Percentiles rank a stretch among this genome's conserved stretches.
Evolutionary conservation across 2,113 vertebrate genomes (phyloP).

Genomic region (Cryptomyrus ogoouensis): DNA sequence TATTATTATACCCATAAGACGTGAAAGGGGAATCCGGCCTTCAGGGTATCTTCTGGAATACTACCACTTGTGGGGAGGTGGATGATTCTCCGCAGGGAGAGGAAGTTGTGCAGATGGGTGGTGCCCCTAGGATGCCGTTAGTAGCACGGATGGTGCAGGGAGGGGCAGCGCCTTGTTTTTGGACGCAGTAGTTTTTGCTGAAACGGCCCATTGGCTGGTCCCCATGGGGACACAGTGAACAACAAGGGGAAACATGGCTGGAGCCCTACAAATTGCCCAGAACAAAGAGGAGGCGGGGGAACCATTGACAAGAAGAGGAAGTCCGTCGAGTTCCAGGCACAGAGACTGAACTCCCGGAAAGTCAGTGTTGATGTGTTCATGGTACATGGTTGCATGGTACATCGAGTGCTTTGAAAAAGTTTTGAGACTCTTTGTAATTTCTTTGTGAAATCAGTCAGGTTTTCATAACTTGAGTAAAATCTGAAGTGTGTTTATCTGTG

Average conservation of each 20-base stretch:
- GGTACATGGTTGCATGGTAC: background rate
- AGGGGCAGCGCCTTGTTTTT: background rate
- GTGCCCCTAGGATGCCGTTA: background rate
- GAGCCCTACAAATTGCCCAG: slow-evolving; percentile 12
- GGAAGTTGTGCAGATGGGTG: background rate
- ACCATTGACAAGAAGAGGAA: slow-evolving; percentile 12
- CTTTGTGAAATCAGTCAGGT: background rate
- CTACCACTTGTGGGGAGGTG: background rate
- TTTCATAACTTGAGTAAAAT: background rate
- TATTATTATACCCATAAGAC: background rate
- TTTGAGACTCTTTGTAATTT: background rate
- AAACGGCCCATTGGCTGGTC: background rate
- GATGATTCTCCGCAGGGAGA: background rate
- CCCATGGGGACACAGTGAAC: background rate
- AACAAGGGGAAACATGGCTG: slow-evolving; percentile 15
- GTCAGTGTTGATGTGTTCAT: background rate
- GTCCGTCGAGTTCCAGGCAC: background rate
- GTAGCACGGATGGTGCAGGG: background rate
- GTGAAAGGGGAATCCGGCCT: background rate
- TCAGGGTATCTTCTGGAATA: background rate
- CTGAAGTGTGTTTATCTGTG: background rate
- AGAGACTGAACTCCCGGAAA: background rate
- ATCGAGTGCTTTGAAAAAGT: background rate
- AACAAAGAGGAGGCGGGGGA: slow-evolving; percentile 13
- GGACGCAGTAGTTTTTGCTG: background rate